Conservation (phyloP, 2,113 vertebrate species). For the Typhlomys cinereus region DNA sequence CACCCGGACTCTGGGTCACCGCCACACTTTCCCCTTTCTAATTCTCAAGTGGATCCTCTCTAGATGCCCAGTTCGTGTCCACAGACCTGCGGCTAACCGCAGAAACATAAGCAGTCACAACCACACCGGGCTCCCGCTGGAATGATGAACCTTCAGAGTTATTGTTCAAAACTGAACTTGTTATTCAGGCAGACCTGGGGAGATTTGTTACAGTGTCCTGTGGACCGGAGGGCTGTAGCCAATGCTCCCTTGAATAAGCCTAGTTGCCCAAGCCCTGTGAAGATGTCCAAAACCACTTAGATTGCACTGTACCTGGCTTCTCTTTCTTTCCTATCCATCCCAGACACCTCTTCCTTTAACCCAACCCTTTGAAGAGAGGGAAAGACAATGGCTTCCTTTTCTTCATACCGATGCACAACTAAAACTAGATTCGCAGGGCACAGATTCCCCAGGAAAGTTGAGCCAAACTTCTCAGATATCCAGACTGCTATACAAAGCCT, state of each 20-base stretch:
- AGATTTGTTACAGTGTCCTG: not conserved
- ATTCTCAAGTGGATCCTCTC: constrained; percentile 2
- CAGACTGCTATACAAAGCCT: not conserved
- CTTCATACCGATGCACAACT: not conserved
- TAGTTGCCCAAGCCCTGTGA: not conserved
- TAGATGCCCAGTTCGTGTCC: not conserved
- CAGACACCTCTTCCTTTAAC: not conserved
- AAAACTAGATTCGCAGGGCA: constrained; percentile 30
- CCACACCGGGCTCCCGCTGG: not conserved
- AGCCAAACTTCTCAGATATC: constrained; percentile 34
- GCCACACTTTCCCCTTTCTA: not conserved
- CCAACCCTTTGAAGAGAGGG: not conserved
- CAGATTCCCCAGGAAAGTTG: not conserved
- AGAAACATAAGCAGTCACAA: not conserved
- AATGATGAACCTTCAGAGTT: constrained; percentile 7
- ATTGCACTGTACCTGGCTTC: not conserved
- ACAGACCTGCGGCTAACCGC: not conserved
- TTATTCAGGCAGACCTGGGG: not conserved
- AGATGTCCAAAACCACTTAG: constrained; percentile 27
- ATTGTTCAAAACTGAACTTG: not conserved
- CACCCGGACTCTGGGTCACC: not conserved
- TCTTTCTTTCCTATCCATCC: not conserved
- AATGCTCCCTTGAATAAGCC: not conserved
- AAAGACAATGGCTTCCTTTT: not conserved
- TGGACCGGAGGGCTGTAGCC: not conserved